Conservation (phyloP, 2,113 vertebrate species). For the Calyptomena viridis region DNA sequence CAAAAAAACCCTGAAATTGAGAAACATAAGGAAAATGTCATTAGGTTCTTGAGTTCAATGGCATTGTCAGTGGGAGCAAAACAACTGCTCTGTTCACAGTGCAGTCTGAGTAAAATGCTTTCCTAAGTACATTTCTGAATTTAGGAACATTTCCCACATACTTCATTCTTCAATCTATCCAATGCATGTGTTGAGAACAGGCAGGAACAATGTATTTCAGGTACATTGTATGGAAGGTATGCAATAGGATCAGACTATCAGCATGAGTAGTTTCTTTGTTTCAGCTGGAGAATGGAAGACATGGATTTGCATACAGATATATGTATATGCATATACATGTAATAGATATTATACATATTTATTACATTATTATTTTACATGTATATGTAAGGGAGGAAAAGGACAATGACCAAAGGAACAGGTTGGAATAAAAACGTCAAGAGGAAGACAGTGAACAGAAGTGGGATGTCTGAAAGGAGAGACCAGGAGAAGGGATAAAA, state of each 20-base stretch:
- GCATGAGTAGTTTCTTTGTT: not conserved
- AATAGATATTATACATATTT: not conserved
- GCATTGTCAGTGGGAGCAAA: not conserved
- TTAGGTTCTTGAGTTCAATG: not conserved
- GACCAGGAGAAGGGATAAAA: not conserved
- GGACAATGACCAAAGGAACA: not conserved
- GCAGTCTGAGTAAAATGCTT: not conserved
- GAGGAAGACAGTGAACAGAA: not conserved
- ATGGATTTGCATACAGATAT: not conserved
- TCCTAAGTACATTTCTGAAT: not conserved
- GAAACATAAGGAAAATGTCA: not conserved
- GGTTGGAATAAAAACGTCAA: not conserved
- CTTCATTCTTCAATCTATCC: not conserved
- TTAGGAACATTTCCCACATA: not conserved
- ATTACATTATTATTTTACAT: not conserved
- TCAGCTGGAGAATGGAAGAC: not conserved
- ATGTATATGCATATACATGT: accelerated
- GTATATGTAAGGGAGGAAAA: not conserved
- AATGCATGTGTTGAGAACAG: not conserved
- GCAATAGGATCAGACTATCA: not conserved
- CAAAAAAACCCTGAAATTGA: not conserved
- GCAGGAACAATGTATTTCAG: not conserved
- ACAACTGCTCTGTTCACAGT: not conserved
- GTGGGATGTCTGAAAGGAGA: not conserved
- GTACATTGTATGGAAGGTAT: not conserved